Evolutionary conservation across 2,797 vertebrate genomes (phyloP).

Genomic region (Danio tinwini): DNA sequence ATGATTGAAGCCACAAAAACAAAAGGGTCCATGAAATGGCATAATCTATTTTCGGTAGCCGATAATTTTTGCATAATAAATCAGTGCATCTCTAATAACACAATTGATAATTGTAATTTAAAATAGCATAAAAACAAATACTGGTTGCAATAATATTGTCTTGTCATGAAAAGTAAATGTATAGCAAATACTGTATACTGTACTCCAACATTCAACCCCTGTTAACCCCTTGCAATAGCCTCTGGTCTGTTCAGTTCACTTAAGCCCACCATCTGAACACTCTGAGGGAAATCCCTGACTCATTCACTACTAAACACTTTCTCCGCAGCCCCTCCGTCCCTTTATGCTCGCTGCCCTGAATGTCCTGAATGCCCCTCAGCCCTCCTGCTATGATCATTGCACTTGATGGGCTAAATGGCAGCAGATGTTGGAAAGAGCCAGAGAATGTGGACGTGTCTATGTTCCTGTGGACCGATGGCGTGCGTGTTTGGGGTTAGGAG

Average conservation of each 20-base stretch:
- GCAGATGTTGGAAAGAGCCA: conserved; percentile 18
- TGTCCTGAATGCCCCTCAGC: not conserved
- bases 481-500: conserved; percentile 38
- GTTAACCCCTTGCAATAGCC: conserved; percentile 1
- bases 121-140: no score
- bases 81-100: no score
- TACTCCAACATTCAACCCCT: not conserved
- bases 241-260: not conserved
- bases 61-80: no score
- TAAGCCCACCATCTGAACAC: conserved; percentile 1
- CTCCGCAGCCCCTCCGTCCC: not conserved
- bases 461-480: conserved; percentile 14
- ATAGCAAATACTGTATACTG: not conserved
- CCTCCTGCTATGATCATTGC: conserved; percentile 45
- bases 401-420: conserved; percentile 29
- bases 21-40: no score
- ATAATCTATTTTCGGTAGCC: no score
- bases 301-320: not conserved
- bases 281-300: conserved; percentile 14
- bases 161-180: not conserved
- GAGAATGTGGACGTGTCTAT: conserved; percentile 26
- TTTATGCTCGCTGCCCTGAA: conserved; percentile 5
- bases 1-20: no score
- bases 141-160: no score
- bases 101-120: no score